Evolutionary conservation across 2,888 invertebrate genomes (phyloP), one percentile per base, ranked within the genome.

Genomic region (Octodonta nipae): DNA sequence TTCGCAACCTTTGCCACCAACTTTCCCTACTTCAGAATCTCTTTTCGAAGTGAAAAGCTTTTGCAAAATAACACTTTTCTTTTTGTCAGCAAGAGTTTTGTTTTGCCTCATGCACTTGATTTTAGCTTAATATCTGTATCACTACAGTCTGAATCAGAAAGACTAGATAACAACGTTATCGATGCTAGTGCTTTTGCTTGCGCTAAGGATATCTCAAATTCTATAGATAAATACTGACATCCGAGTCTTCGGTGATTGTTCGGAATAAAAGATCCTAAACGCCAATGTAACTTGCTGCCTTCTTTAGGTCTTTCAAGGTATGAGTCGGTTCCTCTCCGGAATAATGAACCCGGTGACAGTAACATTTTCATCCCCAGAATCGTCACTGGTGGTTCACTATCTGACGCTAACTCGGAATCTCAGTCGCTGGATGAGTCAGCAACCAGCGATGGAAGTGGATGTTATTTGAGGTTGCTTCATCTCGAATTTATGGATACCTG

Each of bases 1-100:
- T 10, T 76, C 77, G 39, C 81, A 71, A 4, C 77, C 77, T 47
- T 78, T 78, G 0, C 78, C 78, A 12, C 78, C 78, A 28, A 75
- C 72, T 47, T 76, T 77, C 5, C 68, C 69, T 3, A 76, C 76
- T 37, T 71, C 72, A 28, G 71, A 70, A 47, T 66, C 68, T n/a
- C 70, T 64, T 37, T 61, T 60, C 7, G 65, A 65, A 1, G 67
- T 70, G 51, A 78, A 78, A 31, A 79, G 60, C 49, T 75, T 76
- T 24, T 74, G 63, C 33, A 80, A 55, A 1, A 78, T 77, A 47
- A 71, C 74, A 46, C 67, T 76, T 55, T 79, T 80, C 58, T 78
- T 79, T 50, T 78, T 78, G 54, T 79, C 78, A 36, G 71, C 67
- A 1, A 70, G 66, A 7, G 65, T 56, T 30, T 70, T 70, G n/a